phyloP scores from a whole-genome alignment of 1,140 invertebrate genomes.

The Macrosteles quadrilineatus region DNA sequence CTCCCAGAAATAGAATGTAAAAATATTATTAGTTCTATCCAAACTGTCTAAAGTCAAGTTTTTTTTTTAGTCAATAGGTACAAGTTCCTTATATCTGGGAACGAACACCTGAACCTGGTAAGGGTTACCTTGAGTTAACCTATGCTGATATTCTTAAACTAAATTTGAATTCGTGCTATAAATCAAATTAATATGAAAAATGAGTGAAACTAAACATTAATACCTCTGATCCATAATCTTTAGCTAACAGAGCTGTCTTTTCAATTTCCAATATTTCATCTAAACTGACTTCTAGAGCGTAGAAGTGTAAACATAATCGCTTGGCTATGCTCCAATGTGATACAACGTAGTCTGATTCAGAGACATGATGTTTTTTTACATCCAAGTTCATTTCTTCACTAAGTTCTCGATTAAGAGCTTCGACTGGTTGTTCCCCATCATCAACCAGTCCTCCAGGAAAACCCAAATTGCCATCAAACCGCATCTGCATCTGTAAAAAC shows the following conservation, averaged over 20 bases:
- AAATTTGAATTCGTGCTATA: too few relatives aligned
- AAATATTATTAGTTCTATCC: too few relatives aligned
- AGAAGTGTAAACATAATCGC: slow-evolving; percentile 56
- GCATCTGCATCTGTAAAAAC: slow-evolving; percentile 59
- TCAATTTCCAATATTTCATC: slow-evolving; percentile 52
- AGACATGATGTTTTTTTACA: slow-evolving; percentile 39
- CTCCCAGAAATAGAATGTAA: too few relatives aligned
- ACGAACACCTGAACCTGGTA: too few relatives aligned
- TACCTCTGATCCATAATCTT: slow-evolving; percentile 55
- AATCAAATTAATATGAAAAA: too few relatives aligned
- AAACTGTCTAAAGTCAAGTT: too few relatives aligned
- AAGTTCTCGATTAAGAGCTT: slow-evolving; percentile 56
- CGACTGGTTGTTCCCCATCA: slow-evolving; percentile 49
- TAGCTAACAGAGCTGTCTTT: slow-evolving; percentile 43
- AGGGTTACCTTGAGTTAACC: too few relatives aligned
- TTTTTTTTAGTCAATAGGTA: too few relatives aligned
- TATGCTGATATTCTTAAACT: too few relatives aligned
- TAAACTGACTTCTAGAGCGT: slow-evolving; percentile 51
- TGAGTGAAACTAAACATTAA: too few relatives aligned
- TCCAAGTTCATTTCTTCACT: slow-evolving; percentile 58
- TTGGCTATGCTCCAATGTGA: slow-evolving; percentile 44
- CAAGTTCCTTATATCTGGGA: too few relatives aligned
- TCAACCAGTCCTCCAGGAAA: slow-evolving; percentile 61
- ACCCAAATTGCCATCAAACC: slow-evolving; percentile 62
- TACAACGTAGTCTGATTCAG: slow-evolving; percentile 38